phyloP scores from a whole-genome alignment of 2,888 invertebrate species.

The Caradrina kadenii region DNA sequence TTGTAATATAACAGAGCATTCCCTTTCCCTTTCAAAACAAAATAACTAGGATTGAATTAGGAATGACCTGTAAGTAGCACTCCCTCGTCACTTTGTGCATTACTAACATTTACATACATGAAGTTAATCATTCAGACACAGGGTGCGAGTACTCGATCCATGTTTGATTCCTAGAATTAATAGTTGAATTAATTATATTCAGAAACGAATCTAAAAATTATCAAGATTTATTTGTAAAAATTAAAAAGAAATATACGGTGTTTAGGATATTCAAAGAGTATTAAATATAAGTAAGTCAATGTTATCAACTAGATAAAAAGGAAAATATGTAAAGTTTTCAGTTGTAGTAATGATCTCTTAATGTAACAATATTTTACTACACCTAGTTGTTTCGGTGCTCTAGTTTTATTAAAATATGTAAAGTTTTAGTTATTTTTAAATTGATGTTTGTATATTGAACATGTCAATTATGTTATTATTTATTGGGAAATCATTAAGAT shows the following conservation, averaged over 20 bases:
- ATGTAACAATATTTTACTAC: constrained; percentile 70
- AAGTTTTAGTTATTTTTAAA: constrained; percentile 58
- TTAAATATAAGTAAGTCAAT: constrained; percentile 60
- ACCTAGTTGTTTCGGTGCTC: constrained; percentile 71
- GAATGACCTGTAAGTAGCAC: constrained; percentile 7
- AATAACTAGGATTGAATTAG: not conserved
- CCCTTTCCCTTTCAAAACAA: not conserved
- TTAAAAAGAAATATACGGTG: constrained; percentile 46
- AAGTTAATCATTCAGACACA: too few species aligned
- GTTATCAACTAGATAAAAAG: constrained; percentile 50
- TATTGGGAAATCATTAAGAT: constrained; percentile 54
- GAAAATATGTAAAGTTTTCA: constrained; percentile 62
- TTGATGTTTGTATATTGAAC: constrained; percentile 54
- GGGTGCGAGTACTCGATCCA: constrained; percentile 42
- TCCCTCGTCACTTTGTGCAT: not conserved
- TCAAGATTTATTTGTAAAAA: constrained; percentile 50
- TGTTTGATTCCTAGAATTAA: constrained; percentile 42
- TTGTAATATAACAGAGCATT: not conserved
- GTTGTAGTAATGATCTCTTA: constrained; percentile 68
- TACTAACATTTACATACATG: too few species aligned
- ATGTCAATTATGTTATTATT: constrained; percentile 65
- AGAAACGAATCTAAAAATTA: constrained; percentile 59
- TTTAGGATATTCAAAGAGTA: constrained; percentile 64
- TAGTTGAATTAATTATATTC: constrained; percentile 58
- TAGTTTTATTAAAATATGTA: constrained; percentile 60